phyloP scores from a whole-genome alignment of 2,113 vertebrate genomes.

The Podarcis raffonei region DNA sequence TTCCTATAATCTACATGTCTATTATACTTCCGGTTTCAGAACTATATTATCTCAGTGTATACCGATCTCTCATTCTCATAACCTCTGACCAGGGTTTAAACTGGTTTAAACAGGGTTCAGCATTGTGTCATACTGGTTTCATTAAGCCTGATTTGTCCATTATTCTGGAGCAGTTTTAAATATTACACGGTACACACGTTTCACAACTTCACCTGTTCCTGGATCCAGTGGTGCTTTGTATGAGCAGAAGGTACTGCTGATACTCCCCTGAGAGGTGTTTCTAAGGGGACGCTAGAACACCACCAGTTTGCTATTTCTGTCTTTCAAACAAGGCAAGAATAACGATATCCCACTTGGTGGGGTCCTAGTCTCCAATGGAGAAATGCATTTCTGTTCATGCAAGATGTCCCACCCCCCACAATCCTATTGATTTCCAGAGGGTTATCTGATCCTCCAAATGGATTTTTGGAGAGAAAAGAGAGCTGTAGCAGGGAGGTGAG shows the following conservation, averaged over 20 bases:
- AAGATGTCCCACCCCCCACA: not conserved
- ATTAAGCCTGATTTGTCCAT: not conserved
- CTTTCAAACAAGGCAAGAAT: too few relatives aligned
- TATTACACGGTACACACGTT: constrained; percentile 7
- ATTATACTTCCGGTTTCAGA: not conserved
- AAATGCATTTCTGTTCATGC: not conserved
- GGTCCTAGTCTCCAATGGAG: too few relatives aligned
- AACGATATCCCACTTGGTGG: too few relatives aligned
- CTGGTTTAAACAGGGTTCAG: not conserved
- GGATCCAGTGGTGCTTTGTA: not conserved
- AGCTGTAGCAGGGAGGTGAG: not conserved
- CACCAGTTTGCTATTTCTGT: too few relatives aligned
- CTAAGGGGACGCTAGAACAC: too few relatives aligned
- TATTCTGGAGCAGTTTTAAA: not conserved
- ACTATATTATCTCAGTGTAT: not conserved
- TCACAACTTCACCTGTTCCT: not conserved
- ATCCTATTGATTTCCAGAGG: not conserved
- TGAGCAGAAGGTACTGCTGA: not conserved
- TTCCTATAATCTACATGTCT: not conserved
- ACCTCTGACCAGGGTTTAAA: not conserved
- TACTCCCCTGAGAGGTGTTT: too few relatives aligned
- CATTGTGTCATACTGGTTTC: not conserved
- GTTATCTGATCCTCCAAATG: not conserved
- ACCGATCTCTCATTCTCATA: not conserved
- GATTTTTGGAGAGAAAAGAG: not conserved